Base-by-base conservation (phyloP, 1,140 invertebrate genomes). In the Acromyrmex echinatior region DNA sequence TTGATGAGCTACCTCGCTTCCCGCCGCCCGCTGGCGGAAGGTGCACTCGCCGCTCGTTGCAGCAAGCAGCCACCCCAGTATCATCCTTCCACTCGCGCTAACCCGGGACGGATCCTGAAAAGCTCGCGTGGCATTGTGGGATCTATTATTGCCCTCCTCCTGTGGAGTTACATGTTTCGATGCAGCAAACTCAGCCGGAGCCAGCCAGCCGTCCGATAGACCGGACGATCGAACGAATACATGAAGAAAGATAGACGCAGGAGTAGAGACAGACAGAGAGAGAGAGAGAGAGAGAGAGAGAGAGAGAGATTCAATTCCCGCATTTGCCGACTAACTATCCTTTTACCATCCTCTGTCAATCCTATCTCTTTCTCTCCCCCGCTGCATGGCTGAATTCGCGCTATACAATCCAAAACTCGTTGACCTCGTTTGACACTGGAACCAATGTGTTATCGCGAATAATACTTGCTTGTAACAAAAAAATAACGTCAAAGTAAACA, bases 1-100 rank as follows among this genome's bases (percentile, higher is more conserved):
- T 95, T 95, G 95, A 95, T 95, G 95, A 95, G 94, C 92, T 93
- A 90, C 90, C 91, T 74, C 92, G 88, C 89, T 87, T 89, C 86
- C 88, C 88, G 63, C 78, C 81, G 45, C 68, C 87, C 76, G 80
- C 66, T 85, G 87, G 25, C 68, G 80, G 39, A 84, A 58, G 39
- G 35, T 81, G 65, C 81, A 51, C 31, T 74, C 71, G 56, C 62
- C 63, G 78, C 56, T 14, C 60, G 60, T 76, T 68, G 73, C 86
- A 76, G 79, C 63, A n/a, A 28, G 21, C 74, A 56, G 39, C 80
- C 56, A 60, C 45, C 63, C 49, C 18, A 28, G 65, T 86, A 86
- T 53, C 82, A 86, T 71, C 56, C 66, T 63, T 73, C 74, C 78
- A 68, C 88, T 90, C 87, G 80, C 88, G 90, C 92, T 87, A 86